Percentiles rank a stretch among this genome's conserved stretches.
Conservation (phyloP, 2,888 invertebrate genomes). For the Chymomyza caudatula region DNA sequence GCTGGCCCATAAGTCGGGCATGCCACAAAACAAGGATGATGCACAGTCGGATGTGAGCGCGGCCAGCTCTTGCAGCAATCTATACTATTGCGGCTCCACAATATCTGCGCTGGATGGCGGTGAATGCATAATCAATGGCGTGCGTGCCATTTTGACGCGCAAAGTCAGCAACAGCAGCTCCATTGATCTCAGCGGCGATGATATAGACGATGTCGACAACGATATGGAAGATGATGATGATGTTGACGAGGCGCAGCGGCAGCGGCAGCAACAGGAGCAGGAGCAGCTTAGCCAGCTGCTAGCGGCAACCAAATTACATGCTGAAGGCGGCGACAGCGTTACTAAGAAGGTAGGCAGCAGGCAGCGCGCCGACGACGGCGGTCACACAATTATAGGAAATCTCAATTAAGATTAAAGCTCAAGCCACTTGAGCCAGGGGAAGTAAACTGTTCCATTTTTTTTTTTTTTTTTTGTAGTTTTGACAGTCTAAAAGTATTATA, state of each 20-base stretch:
- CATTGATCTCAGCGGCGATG: conserved; percentile 82
- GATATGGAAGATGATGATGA: conserved; percentile 19
- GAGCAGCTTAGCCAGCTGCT: conserved; percentile 56
- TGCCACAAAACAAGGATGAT: conserved; percentile 49
- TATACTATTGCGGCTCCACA: conserved; percentile 81
- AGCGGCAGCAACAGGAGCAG: conserved; percentile 23
- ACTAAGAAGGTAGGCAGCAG: conserved; percentile 4
- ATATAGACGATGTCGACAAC: conserved; percentile 78
- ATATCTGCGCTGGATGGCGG: conserved; percentile 80
- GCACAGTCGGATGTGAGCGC: conserved; percentile 80
- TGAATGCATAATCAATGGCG: conserved; percentile 79
- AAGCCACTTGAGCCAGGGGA: neutral
- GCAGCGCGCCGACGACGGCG: conserved; percentile 27
- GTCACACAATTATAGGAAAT: conserved; percentile 64
- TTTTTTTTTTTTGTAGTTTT: neutral
- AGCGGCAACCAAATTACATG: conserved; percentile 50
- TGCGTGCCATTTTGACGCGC: conserved; percentile 81
- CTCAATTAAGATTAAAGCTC: conserved; percentile 52
- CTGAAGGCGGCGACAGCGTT: neutral
- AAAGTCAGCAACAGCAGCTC: conserved; percentile 82
- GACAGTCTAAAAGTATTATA: neutral
- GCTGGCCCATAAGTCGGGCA: neutral
- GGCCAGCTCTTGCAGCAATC: conserved; percentile 81
- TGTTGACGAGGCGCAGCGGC: conserved; percentile 20
- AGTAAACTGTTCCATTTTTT: no score